phyloP scores from a whole-genome alignment of 2,888 invertebrate genomes.

The Nesidiocoris tenuis region DNA sequence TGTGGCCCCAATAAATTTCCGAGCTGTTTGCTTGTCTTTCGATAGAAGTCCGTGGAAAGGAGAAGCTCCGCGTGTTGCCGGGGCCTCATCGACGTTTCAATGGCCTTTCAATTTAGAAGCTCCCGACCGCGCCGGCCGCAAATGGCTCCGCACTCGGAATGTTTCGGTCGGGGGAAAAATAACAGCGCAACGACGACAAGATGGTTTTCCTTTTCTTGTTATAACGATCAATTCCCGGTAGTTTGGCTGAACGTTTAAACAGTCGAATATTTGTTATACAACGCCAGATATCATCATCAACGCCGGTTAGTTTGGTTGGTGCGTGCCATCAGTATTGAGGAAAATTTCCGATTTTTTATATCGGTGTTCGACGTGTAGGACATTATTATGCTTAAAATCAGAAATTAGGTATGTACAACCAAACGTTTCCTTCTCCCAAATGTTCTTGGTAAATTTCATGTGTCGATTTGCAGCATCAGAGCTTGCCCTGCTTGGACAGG shows the following conservation, averaged over 20 bases:
- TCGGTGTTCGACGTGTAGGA: too few relatives aligned
- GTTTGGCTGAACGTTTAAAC: background rate
- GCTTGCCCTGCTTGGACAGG: too few relatives aligned
- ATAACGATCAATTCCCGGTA: background rate
- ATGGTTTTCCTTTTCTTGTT: background rate
- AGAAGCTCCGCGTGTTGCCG: background rate
- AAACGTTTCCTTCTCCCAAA: too few relatives aligned
- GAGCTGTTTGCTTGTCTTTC: background rate
- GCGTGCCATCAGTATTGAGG: too few relatives aligned
- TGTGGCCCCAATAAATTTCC: background rate
- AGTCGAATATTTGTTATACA: background rate
- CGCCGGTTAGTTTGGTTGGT: too few relatives aligned
- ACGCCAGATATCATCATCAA: too few relatives aligned
- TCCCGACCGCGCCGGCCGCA: background rate
- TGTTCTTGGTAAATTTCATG: too few relatives aligned
- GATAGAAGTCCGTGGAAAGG: background rate
- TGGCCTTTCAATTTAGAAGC: background rate
- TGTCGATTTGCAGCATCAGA: too few relatives aligned
- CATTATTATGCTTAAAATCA: too few relatives aligned
- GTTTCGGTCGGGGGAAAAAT: background rate
- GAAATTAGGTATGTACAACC: too few relatives aligned
- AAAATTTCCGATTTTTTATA: too few relatives aligned
- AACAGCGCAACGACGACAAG: background rate
- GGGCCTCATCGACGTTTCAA: background rate
- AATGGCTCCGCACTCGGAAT: background rate